Evolutionary conservation across 2,888 invertebrate species (phyloP).

Genomic region (Drosophila diplacantha): DNA sequence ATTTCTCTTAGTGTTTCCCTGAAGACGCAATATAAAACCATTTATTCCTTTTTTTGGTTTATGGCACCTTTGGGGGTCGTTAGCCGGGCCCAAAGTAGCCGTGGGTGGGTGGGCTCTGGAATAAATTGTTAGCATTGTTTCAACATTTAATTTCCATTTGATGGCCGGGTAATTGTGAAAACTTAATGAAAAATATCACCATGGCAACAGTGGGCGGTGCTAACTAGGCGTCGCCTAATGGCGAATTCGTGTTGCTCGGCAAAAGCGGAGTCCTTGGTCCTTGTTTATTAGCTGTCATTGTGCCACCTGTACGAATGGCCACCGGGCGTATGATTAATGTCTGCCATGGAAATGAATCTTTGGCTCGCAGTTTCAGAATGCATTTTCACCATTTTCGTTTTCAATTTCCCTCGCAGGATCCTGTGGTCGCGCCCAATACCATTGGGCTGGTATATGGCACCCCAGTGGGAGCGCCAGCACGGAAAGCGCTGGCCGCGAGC

Average conservation of each 20-base stretch:
- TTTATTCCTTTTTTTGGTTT: constrained; percentile 48
- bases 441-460: constrained; percentile 93
- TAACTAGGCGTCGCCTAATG: constrained; percentile 41
- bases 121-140: constrained; percentile 45
- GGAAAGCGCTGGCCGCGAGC: constrained; percentile 90
- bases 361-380: constrained; percentile 8
- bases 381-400: constrained; percentile 12
- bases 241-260: constrained; percentile 28
- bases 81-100: constrained; percentile 34
- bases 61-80: constrained; percentile 67
- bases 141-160: constrained; percentile 45
- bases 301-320: constrained; percentile 11
- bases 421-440: constrained; percentile 96
- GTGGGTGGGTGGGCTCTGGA: constrained; percentile 16
- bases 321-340: constrained; percentile 35
- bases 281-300: constrained; percentile 9
- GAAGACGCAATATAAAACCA: constrained; percentile 33
- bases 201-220: constrained; percentile 29
- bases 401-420: constrained; percentile 78
- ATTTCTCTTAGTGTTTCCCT: constrained; percentile 20
- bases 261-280: constrained; percentile 6
- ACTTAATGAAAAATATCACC: constrained; percentile 46
- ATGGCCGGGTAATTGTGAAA: constrained; percentile 45
- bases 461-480: constrained; percentile 90
- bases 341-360: constrained; percentile 5